A percentile compares a stretch with the other conserved stretches of the same genome.
These are phyloP conservation scores for Porites lobata DNA, from an alignment of 92 coral and sea anemone species.

Conservation along the genomic window DNA sequence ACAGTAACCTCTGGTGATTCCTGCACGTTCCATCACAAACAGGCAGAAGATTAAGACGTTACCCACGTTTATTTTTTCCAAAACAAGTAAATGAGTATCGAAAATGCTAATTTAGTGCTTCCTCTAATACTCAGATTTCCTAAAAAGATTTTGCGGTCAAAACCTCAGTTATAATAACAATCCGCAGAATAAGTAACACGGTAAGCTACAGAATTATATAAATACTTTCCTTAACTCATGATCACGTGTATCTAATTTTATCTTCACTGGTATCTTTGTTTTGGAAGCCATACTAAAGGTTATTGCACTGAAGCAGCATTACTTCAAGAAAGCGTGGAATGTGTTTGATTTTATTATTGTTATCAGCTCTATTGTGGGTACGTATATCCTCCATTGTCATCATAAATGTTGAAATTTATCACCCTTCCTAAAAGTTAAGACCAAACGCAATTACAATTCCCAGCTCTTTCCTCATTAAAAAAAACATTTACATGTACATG, in stretches of 20 bases:
- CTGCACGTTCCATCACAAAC: too few species aligned
- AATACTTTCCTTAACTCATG: conserved; percentile 70
- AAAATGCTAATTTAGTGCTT: too few species aligned
- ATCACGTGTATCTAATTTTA: conserved; percentile 76
- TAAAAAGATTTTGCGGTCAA: too few species aligned
- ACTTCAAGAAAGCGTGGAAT: conserved; percentile 95
- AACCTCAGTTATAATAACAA: too few species aligned
- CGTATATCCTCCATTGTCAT: not conserved
- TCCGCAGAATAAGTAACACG: not conserved
- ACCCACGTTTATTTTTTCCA: too few species aligned
- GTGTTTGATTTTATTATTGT: conserved; percentile 91
- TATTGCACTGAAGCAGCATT: conserved; percentile 76
- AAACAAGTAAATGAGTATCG: too few species aligned
- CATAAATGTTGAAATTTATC: not conserved
- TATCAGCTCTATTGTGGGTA: conserved; percentile 85
- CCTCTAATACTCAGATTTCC: too few species aligned
- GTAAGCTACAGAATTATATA: not conserved
- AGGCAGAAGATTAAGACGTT: too few species aligned
- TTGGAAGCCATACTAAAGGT: conserved; percentile 87
- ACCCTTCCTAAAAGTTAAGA: not conserved
- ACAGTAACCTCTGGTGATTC: too few species aligned
- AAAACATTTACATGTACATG: too few species aligned
- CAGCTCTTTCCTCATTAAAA: not conserved
- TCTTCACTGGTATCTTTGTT: conserved; percentile 89
- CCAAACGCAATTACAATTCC: not conserved